These are phyloP conservation scores for Anoplophora glabripennis DNA, from an alignment of 1,140 invertebrate genomes.

Conservation along the genomic window DNA sequence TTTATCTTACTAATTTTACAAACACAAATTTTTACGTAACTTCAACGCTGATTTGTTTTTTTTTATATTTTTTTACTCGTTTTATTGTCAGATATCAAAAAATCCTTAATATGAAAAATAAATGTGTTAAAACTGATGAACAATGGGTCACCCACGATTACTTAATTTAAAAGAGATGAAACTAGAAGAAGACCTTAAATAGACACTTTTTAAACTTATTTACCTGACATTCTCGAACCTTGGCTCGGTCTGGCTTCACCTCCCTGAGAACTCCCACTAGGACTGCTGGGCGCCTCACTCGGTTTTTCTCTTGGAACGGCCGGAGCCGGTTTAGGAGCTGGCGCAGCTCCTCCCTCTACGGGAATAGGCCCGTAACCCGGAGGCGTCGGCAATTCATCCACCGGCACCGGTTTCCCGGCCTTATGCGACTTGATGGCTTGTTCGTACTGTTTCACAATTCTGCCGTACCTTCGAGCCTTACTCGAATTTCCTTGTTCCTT, in stretches of 20 bases:
- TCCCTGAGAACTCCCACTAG: background rate
- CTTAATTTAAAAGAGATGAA: no score
- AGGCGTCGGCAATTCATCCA: conserved; percentile 85
- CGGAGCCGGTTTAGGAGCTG: conserved; percentile 22
- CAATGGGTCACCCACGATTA: no score
- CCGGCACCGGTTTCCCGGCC: conserved; percentile 70
- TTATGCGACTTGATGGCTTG: conserved; percentile 80
- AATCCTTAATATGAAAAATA: no score
- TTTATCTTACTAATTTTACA: no score
- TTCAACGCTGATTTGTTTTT: no score
- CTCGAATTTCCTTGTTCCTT: conserved; percentile 64
- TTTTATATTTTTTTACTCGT: no score
- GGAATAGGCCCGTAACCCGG: conserved; percentile 56
- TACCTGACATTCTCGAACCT: conserved; percentile 28
- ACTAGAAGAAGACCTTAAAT: no score
- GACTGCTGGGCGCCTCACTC: conserved; percentile 1
- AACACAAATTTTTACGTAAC: no score
- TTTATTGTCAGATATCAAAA: no score
- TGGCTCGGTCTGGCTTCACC: conserved; percentile 12
- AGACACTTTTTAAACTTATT: conserved; percentile 4
- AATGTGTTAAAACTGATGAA: no score
- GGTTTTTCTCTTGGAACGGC: conserved; percentile 14
- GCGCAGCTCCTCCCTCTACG: conserved; percentile 9
- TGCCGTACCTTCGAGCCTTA: conserved; percentile 82
- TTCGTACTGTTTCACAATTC: conserved; percentile 93